These are phyloP conservation scores for Tetragonula carbonaria DNA, from an alignment of 2,888 invertebrate genomes.

Conservation along the genomic window DNA sequence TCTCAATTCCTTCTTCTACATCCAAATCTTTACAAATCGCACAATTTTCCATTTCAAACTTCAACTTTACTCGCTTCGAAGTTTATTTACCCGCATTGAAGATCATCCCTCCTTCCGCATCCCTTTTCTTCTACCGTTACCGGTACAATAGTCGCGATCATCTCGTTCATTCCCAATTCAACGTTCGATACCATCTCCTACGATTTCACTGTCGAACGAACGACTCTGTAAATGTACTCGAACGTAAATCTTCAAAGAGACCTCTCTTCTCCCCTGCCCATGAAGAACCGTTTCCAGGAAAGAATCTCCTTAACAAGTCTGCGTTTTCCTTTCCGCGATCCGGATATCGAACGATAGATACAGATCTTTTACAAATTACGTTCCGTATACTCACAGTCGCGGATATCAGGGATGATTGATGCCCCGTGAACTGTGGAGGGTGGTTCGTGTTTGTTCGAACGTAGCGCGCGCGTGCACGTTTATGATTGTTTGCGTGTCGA, in stretches of 20 bases:
- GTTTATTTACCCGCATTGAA: neutral
- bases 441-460: conserved; percentile 52
- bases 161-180: neutral
- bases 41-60: no score
- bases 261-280: neutral
- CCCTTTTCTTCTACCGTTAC: neutral
- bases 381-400: conserved; percentile 14
- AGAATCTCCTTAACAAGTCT: neutral
- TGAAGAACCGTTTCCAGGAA: neutral
- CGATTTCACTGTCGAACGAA: neutral
- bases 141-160: neutral
- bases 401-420: conserved; percentile 51
- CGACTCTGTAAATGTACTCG: neutral
- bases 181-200: neutral
- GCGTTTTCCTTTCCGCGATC: neutral
- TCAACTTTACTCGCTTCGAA: no score
- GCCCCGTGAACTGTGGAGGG: conserved; percentile 5
- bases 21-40: no score
- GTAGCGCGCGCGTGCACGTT: neutral
- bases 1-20: no score
- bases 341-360: neutral
- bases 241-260: neutral
- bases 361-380: conserved; percentile 37
- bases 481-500: conserved; percentile 53
- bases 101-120: neutral